Evolutionary conservation across 1,140 invertebrate genomes (phyloP), one percentile per base, ranked within the genome.

Genomic region (Penaeus japonicus): DNA sequence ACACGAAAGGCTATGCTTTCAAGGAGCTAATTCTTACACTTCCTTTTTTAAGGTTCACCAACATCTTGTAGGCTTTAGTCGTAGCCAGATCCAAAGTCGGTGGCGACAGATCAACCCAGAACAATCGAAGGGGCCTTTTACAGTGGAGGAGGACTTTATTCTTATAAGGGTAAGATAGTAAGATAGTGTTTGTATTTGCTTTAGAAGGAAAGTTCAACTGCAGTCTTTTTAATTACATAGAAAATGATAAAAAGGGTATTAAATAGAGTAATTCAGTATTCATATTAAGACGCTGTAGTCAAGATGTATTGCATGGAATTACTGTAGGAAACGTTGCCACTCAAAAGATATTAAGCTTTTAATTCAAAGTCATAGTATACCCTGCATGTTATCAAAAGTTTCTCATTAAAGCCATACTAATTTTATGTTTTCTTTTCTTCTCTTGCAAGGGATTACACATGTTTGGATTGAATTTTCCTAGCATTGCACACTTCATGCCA

Each of bases 401-500:
- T 65, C 30, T 73, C 17, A 27, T 30, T 18, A 73, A 27, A 73
- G 27, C 30, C 20, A 24, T 24, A 17, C 30, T 18, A 20, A 80
- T 30, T 7, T 15, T 18, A 1, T 79, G 7, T 80, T 18, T 35
- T 17, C 22, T 3, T 53, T n/a, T 84, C 7, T 57, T 30, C n/a
- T 32, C 27, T 57, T 78, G 24, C 22, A 59, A 90, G 89, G 89
- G 89, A 10, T 32, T 90, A 35, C 75, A 88, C 59, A 90, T 84
- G 80, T 90, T 88, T 81, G 89, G 89, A 39, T 20, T 90, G 82
- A 90, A 90, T 83, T 88, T 90, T 81, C 55, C 77, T 15, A 78
- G 54, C 1, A 90, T 90, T 35, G 55, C 79, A 5, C 85, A 90
- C 57, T 90, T 90, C 59, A 87, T 90, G 89, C 89, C 89, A 30